These are phyloP conservation scores for Ferdinandea cuprea DNA, from an alignment of 2,888 invertebrate species.

Conservation along the genomic window DNA sequence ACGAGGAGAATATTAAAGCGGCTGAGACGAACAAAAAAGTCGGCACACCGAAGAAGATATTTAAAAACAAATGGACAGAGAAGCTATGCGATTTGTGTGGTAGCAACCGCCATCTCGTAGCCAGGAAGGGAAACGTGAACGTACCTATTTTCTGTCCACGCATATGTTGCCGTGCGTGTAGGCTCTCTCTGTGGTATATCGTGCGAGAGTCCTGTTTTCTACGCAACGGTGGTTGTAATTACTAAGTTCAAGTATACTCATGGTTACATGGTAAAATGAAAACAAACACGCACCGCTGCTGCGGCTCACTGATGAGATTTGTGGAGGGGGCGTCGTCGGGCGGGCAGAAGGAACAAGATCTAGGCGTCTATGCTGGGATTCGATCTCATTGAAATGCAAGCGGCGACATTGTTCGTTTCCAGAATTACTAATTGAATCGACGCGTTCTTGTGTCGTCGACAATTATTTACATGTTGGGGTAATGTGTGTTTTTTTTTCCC, in stretches of 20 bases:
- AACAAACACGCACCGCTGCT: conserved; percentile 72
- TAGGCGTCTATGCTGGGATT: conserved; percentile 77
- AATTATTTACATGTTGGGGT: conserved; percentile 74
- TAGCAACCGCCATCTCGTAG: conserved; percentile 60
- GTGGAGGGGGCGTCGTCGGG: conserved; percentile 66
- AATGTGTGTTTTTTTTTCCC: conserved; percentile 62
- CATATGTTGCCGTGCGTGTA: background rate
- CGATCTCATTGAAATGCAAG: conserved; percentile 81
- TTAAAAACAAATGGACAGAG: conserved; percentile 38
- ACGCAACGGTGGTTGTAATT: conserved; percentile 68
- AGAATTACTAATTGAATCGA: conserved; percentile 83
- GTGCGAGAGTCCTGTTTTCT: conserved; percentile 62
- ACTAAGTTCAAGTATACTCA: conserved; percentile 69
- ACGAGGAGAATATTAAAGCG: conserved; percentile 65
- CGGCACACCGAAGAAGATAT: conserved; percentile 48
- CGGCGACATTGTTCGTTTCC: conserved; percentile 81
- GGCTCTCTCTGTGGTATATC: conserved; percentile 14
- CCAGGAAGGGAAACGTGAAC: conserved; percentile 61
- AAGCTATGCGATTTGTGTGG: conserved; percentile 25
- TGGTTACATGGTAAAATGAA: conserved; percentile 73
- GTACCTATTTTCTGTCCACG: background rate
- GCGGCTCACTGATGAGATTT: too few species aligned
- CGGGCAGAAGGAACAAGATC: conserved; percentile 77
- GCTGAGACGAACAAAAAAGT: conserved; percentile 22
- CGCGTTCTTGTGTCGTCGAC: conserved; percentile 79